Evolutionary conservation across 2,113 vertebrate species (phyloP), one percentile per base, ranked within the genome.

Genomic region (Eleginops maclovinus): DNA sequence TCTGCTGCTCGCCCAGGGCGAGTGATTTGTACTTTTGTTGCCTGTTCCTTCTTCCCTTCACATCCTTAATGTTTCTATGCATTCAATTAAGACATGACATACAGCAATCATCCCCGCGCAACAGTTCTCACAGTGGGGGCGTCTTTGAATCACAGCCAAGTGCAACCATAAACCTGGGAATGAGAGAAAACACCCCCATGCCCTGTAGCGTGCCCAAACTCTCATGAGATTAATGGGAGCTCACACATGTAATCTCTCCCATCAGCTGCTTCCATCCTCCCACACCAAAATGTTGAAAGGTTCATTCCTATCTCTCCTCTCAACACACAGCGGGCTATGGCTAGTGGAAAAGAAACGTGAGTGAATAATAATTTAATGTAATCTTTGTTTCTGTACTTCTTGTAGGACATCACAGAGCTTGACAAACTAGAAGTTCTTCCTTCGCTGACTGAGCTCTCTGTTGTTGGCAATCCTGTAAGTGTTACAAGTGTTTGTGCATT

Each of bases 381-480:
- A 70, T 72, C 6, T 51, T 49, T 77, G 9, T 76, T 77, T 75
- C 13, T 82, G 21, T 72, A 5, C 26, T 77, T 82, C 64, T 82
- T 81, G 15, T 61, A 97, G 96, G 95, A 97, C 58, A 83, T 95
- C 14, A 41, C 91, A 50, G 95, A 97, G 90, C 87, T 96, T 66
- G 95, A 97, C 77, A 98, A 97, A 83, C 91, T 96, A 67, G 94
- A 96, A 31, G 85, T 79, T 73, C 91, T 96, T 73, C 92, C 95
- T 63, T 95, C 92, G 11, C 91, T 97, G 75, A 92, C 77, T 28
- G 96, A 97, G 77, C 94, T 98, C 83, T 96, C 96, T 78, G 73
- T 97, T 64, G 80, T 93, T 31, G 92, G 95, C 64, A 98, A 98
- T 89, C 95, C 96, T 24, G 96, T 95, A 49, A 97, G 95, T 95